Base-by-base conservation (phyloP, 2,888 invertebrate genomes). In the Drosophila kuntzei region DNA sequence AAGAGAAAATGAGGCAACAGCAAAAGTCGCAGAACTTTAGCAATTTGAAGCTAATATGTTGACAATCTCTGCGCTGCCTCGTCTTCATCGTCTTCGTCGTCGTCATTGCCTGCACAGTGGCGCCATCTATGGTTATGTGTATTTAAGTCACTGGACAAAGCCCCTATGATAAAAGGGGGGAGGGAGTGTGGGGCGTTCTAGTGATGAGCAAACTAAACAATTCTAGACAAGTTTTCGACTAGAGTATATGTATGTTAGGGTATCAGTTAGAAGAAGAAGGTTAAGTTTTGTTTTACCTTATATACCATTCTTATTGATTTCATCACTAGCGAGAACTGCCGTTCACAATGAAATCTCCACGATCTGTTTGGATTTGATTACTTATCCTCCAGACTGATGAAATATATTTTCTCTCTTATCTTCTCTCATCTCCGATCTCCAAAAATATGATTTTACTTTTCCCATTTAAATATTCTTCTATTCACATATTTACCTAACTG, bases 31-130 rank as follows among this genome's bases (percentile, higher is more conserved):
- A 88, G 87, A 87, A 87, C 89, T 87, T 87, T 87, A 69, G 86
- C 86, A 84, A 87, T 87, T 87, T 89, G 86, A 77, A 82, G 82
- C 80, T 86, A 90, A 84, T 89, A 86, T 87, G 85, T 89, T 87
- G 89, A 89, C 90, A 88, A 87, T 81, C 76, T 89, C 81, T 81
- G 14, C 65, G 69, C 59, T 67, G 47, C 36, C 57, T 57, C 46
- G 57, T 46, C 57, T 62, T 27, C 60, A 37, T 25, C 61, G 55
- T 43, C 29, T 50, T 54, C 67, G 49, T 25, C 32, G 9, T 11
- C 20, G 43, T 39, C 50, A 16, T 20, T 46, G 54, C 51, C 16
- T n/a, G 63, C 67, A 76, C 68, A 78, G 67, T 84, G 80, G 63
- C 89, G 70, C 71, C 80, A 81, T 73, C 82, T 87, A 79, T 68